Percentiles rank a stretch among this genome's conserved stretches.
phyloP scores from a whole-genome alignment of 2,797 vertebrate genomes.

The Channallabes apus region DNA sequence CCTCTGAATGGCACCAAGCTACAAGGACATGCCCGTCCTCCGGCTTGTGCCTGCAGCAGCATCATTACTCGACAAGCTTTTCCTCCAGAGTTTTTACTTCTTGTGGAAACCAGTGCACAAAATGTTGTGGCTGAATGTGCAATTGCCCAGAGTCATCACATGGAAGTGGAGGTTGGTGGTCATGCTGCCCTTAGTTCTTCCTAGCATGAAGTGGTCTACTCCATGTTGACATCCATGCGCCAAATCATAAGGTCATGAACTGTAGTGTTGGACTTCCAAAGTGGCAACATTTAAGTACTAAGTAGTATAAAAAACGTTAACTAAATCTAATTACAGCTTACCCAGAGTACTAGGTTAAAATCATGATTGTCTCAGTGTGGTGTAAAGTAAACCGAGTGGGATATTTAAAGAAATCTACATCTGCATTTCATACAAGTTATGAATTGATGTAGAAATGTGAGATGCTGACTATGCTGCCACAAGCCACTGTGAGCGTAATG shows the following conservation, averaged over 20 bases:
- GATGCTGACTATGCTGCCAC: not conserved
- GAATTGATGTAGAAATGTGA: not conserved
- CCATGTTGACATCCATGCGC: no score
- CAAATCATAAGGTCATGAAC: no score
- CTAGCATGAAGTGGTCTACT: no score
- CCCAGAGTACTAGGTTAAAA: not conserved
- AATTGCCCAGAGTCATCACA: not conserved
- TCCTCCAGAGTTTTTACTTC: not conserved
- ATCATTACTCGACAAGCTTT: no score
- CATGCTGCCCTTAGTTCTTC: no score
- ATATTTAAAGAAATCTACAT: not conserved
- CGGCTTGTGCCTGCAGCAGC: no score
- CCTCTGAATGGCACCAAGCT: no score
- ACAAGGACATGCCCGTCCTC: no score
- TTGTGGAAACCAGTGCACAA: not conserved
- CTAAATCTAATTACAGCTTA: no score
- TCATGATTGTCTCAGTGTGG: constrained; percentile 1
- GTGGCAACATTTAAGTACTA: no score
- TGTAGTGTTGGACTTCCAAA: no score
- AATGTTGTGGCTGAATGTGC: not conserved
- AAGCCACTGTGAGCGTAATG: not conserved
- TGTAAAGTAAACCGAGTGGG: not conserved
- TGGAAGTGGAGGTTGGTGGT: not conserved
- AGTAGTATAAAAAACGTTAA: no score
- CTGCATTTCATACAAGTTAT: not conserved